A percentile compares a stretch with the other conserved stretches of the same genome.
Conservation (phyloP, 1,140 invertebrate species). For the Papilio xuthus region DNA sequence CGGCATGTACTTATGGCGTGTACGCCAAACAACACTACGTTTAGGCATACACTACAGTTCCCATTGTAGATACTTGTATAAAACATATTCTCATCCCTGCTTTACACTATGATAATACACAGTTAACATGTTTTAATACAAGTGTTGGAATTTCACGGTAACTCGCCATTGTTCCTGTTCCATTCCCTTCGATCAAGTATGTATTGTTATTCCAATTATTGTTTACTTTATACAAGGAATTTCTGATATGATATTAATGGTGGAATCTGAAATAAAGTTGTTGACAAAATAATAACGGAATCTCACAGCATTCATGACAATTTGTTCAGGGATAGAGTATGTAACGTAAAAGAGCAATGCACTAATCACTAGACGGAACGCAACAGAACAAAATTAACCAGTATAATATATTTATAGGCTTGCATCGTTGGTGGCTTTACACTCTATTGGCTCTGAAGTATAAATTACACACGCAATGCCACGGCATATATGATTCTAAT, state of each 20-base stretch:
- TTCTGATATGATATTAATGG: background rate
- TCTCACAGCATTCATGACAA: background rate
- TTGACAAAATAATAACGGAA: background rate
- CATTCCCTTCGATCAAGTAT: background rate
- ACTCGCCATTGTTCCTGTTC: constrained; percentile 25
- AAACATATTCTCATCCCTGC: background rate
- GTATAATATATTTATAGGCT: constrained; percentile 18
- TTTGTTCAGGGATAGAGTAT: background rate
- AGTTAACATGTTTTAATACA: background rate
- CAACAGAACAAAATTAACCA: background rate
- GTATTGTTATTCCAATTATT: background rate
- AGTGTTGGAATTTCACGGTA: background rate
- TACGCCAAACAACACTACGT: too few species aligned
- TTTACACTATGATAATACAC: background rate
- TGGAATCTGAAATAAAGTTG: background rate
- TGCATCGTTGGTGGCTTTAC: constrained; percentile 37
- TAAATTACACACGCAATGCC: constrained; percentile 47
- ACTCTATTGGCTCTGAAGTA: constrained; percentile 52
- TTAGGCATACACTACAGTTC: too few species aligned
- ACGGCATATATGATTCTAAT: constrained; percentile 33
- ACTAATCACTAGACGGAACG: background rate
- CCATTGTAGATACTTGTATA: background rate
- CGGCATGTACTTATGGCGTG: too few species aligned
- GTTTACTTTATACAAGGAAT: background rate
- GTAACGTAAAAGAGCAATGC: background rate